phyloP scores from a whole-genome alignment of 1,140 invertebrate species.

The Temnothorax nylanderi region DNA sequence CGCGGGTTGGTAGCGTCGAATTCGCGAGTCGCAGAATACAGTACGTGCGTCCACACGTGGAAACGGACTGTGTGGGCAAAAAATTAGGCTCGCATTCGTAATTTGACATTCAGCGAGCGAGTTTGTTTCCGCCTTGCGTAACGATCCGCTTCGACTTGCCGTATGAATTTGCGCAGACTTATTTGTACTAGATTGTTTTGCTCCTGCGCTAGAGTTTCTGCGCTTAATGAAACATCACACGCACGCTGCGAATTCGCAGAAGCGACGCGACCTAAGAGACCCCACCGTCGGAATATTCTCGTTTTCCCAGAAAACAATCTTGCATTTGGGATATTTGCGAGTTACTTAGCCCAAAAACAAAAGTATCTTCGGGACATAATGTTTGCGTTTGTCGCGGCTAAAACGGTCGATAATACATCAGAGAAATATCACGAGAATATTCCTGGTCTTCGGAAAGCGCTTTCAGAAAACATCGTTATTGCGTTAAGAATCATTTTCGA shows the following conservation, averaged over 20 bases:
- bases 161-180: not conserved
- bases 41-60: not conserved
- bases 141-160: not conserved
- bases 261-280: not conserved
- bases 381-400: not conserved
- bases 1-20: not conserved
- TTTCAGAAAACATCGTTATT: not conserved
- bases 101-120: not conserved
- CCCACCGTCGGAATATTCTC: not conserved
- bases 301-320: not conserved
- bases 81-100: constrained; percentile 19
- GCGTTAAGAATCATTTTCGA: not conserved
- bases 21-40: not conserved
- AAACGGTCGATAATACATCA: not conserved
- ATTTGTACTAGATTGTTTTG: constrained; percentile 25
- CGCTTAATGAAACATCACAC: constrained; percentile 38
- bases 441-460: not conserved
- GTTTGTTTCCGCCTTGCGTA: not conserved
- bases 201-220: not conserved
- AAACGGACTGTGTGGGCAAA: not conserved
- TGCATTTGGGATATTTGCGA: not conserved
- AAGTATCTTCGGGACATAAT: not conserved
- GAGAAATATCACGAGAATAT: not conserved
- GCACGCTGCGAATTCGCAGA: constrained; percentile 10
- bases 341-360: not conserved